These are phyloP conservation scores for Luffia ferchaultella DNA, from an alignment of 2,888 invertebrate species.

Conservation along the genomic window DNA sequence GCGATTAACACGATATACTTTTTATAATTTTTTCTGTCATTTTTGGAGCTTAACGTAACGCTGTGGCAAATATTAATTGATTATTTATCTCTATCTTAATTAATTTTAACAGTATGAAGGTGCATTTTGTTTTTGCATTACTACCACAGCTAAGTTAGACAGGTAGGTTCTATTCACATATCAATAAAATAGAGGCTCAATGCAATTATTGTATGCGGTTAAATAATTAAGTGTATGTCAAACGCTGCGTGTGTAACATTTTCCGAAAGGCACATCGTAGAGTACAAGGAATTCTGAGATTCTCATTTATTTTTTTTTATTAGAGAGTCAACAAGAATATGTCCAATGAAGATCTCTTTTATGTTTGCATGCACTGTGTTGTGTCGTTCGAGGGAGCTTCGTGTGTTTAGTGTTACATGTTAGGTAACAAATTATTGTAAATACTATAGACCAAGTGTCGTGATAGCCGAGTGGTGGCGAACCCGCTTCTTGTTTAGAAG, in stretches of 20 bases:
- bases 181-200: constrained; percentile 42
- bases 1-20: background rate
- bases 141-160: background rate
- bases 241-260: constrained; percentile 43
- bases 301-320: background rate
- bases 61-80: background rate
- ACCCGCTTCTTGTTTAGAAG: too few relatives aligned
- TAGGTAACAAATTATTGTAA: too few relatives aligned
- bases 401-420: background rate
- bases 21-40: background rate
- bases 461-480: too few relatives aligned
- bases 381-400: background rate
- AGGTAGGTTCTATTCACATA: constrained; percentile 24
- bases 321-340: too few relatives aligned
- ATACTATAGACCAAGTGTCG: too few relatives aligned
- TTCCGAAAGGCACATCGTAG: constrained; percentile 47
- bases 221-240: constrained; percentile 1
- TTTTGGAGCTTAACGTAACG: background rate
- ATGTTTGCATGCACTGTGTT: constrained; percentile 25
- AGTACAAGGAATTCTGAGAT: constrained; percentile 14
- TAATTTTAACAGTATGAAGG: background rate
- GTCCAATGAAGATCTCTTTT: constrained; percentile 16
- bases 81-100: background rate
- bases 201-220: constrained; percentile 5
- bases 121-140: background rate